Conservation (phyloP, 1,140 invertebrate species). For the Diorhabda sublineata region DNA sequence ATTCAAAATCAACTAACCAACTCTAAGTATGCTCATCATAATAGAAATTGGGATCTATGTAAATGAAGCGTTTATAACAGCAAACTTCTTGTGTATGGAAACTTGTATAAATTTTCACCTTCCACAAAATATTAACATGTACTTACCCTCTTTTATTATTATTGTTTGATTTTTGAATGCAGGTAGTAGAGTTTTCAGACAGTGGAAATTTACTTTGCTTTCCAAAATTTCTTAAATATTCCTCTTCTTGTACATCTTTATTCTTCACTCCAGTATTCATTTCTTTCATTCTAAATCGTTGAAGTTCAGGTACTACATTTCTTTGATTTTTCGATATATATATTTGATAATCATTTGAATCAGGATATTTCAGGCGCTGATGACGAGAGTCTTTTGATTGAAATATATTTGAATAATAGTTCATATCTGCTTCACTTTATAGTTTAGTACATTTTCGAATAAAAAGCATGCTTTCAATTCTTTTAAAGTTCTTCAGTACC, state of each 20-base stretch:
- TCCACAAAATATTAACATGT: background rate
- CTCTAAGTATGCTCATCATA: background rate
- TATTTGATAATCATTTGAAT: background rate
- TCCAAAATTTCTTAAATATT: background rate
- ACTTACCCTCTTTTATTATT: background rate
- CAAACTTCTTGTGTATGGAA: background rate
- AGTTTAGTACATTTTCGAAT: background rate
- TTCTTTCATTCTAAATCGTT: background rate
- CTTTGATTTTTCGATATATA: background rate
- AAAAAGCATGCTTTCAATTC: background rate
- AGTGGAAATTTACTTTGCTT: background rate
- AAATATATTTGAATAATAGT: slow-evolving; percentile 1
- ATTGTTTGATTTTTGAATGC: background rate
- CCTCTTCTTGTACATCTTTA: background rate
- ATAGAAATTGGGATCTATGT: background rate
- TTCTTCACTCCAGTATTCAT: background rate
- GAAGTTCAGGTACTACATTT: background rate
- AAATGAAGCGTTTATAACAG: no score
- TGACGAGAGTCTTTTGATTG: background rate
- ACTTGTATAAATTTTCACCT: background rate
- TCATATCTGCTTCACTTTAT: background rate
- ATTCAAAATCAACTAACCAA: background rate
- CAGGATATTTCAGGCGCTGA: background rate
- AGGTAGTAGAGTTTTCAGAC: background rate
- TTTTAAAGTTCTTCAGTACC: background rate